Evolutionary conservation across 2,888 invertebrate genomes (phyloP).

Genomic region (Papilio demoleus): DNA sequence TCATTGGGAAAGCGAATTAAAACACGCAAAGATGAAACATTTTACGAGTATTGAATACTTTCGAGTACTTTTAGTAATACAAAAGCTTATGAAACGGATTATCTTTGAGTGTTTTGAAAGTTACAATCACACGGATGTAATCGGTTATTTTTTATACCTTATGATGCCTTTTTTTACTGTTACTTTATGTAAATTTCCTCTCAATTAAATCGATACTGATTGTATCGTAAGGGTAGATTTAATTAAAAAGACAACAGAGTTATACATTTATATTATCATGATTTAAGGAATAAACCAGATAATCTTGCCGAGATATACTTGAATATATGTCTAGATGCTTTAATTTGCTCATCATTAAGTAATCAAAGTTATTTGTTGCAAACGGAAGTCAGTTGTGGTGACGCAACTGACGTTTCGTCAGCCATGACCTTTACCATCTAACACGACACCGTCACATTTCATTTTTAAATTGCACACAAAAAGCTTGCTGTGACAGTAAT

Average conservation of each 20-base stretch:
- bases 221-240: background rate
- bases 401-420: conserved; percentile 31
- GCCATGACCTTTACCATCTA: conserved; percentile 39
- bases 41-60: conserved; percentile 56
- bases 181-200: conserved; percentile 61
- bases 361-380: conserved; percentile 21
- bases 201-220: conserved; percentile 47
- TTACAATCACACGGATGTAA: conserved; percentile 51
- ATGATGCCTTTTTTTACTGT: conserved; percentile 58
- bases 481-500: conserved; percentile 25
- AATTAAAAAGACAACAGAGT: too few relatives aligned
- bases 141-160: conserved; percentile 54
- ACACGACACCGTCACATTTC: conserved; percentile 29
- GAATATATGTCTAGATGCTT: background rate
- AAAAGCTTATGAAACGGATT: conserved; percentile 61
- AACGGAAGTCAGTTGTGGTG: conserved; percentile 35
- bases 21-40: conserved; percentile 71
- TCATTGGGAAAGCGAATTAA: conserved; percentile 70
- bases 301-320: background rate
- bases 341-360: conserved; percentile 9
- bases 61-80: conserved; percentile 48
- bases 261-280: background rate
- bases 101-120: conserved; percentile 66
- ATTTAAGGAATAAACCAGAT: background rate
- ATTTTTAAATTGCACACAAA: conserved; percentile 22